Base-by-base conservation (phyloP, 2,888 invertebrate species). In the Chaitophorus viminalis region DNA sequence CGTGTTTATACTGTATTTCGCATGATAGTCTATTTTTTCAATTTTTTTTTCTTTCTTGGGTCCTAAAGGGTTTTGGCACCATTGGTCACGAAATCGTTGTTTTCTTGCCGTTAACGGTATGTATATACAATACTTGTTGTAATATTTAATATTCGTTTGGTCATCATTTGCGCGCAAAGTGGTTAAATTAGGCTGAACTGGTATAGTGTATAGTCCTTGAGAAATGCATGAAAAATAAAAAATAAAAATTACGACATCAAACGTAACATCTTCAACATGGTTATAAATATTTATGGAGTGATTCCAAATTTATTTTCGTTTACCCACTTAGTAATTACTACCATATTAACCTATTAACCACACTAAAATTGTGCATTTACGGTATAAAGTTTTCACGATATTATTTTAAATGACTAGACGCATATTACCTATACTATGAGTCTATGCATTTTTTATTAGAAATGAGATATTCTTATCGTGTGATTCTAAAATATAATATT, bases 121-220 rank as follows among this genome's bases (percentile, higher is more conserved):
- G 25, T 60, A 60, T 60, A 25, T 21, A 60, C 21, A 21, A 68
- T 29, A 9, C 25, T 68, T 29, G 11, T 68, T 5, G 9, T 21
- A 25, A 29, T 17, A 3, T 70, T 17, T 70, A 29, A 70, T 31
- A 29, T 70, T 29, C 3, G 31, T 70, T 31, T 17, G 3, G 29
- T 70, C 17, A 60, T 25, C 4, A 25, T 60, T 60, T 21, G 31
- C 31, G 70, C 14, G 31, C 70, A 5, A 31, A 9, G n/a, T 31
- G 33, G 14, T 33, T 3, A 46, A 46, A 46, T 54, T 21, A 60
- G 60, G 25, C 25, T 60, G 6, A 25, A 60, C 25, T 9, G 21
- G 25, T 68, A 5, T 14, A 70, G 82, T 70, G 25, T 68, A 5
- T 14, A 70, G 82, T 70, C 82, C 70, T 82, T 82, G 82, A 82